These are phyloP conservation scores for Neotoma lepida DNA, from an alignment of 2,113 vertebrate species.

Conservation along the genomic window DNA sequence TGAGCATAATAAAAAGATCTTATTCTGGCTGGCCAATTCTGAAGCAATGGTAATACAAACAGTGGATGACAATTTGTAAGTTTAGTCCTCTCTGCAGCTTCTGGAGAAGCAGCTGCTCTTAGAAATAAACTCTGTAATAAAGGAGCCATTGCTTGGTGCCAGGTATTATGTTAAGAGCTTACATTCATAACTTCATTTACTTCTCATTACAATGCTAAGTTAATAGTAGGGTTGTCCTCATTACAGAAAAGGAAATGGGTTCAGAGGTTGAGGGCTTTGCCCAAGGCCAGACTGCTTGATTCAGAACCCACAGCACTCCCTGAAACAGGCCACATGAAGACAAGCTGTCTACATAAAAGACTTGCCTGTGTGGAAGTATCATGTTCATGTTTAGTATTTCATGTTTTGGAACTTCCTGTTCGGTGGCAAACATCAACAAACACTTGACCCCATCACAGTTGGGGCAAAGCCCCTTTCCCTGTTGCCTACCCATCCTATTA, in stretches of 20 bases:
- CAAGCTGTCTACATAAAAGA: background rate
- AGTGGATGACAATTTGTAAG: background rate
- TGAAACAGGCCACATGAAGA: background rate
- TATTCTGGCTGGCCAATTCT: background rate
- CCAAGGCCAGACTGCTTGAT: background rate
- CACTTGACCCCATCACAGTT: background rate
- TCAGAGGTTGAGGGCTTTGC: background rate
- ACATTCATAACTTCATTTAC: background rate
- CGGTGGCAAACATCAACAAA: background rate
- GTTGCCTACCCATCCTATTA: background rate
- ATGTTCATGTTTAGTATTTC: background rate
- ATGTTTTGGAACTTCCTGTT: background rate
- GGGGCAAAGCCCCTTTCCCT: background rate
- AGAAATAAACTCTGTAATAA: background rate
- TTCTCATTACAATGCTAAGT: background rate
- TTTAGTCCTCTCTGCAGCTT: background rate
- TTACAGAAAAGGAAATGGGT: constrained; percentile 10
- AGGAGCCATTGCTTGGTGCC: background rate
- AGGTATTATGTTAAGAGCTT: background rate
- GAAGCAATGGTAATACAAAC: background rate
- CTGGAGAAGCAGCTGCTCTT: constrained; percentile 10
- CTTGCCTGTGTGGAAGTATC: background rate
- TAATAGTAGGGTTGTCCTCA: background rate
- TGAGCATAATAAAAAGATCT: background rate
- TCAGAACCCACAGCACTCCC: background rate